These are phyloP conservation scores for Lacerta bilineata DNA, from an alignment of 2,797 vertebrate species.

Conservation along the genomic window DNA sequence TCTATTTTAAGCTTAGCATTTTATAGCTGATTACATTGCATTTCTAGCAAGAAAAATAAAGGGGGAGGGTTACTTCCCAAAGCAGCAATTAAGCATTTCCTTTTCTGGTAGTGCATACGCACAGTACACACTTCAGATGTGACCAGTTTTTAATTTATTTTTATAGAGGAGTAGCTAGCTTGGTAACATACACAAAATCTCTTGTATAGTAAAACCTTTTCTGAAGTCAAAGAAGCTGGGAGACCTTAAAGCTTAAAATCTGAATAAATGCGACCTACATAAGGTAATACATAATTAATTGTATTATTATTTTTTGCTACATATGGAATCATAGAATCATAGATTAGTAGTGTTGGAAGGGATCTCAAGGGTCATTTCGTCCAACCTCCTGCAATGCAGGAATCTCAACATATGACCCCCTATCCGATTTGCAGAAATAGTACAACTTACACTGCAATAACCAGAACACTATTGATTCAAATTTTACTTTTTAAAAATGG, in stretches of 20 bases:
- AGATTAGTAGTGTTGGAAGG: too few relatives aligned
- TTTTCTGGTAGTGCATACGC: background rate
- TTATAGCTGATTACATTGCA: background rate
- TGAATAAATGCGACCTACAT: background rate
- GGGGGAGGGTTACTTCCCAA: background rate
- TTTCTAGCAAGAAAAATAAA: constrained; percentile 6
- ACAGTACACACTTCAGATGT: background rate
- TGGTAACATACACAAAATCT: background rate
- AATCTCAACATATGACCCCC: too few relatives aligned
- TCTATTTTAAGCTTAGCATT: background rate
- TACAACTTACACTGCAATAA: background rate
- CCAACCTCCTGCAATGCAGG: too few relatives aligned
- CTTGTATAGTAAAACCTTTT: background rate
- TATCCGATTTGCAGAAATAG: too few relatives aligned
- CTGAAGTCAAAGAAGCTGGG: background rate
- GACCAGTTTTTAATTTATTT: background rate
- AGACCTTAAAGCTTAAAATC: background rate
- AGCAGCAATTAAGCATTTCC: background rate
- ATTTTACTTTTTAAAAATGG: background rate
- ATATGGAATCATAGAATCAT: background rate
- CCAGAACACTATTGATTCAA: background rate
- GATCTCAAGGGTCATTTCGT: too few relatives aligned
- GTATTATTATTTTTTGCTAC: background rate
- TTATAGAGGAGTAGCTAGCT: background rate
- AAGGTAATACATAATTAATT: constrained; percentile 11